Evolutionary conservation across 2,113 vertebrate genomes (phyloP).

Genomic region (Mugil cephalus): DNA sequence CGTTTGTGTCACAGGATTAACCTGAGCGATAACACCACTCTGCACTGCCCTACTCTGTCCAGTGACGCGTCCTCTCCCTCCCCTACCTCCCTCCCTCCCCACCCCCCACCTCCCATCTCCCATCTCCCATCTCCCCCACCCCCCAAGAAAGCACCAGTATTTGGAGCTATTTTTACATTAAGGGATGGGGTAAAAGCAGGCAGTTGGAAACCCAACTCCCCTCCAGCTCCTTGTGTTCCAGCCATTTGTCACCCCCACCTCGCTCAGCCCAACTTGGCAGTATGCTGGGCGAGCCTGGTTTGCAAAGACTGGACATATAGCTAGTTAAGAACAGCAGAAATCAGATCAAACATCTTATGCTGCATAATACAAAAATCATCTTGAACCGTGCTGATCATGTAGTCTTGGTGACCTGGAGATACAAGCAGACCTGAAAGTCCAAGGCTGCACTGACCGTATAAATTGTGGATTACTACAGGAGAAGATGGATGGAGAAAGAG

Average conservation of each 20-base stretch:
- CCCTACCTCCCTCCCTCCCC: too few relatives aligned
- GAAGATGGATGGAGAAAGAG: slow-evolving; percentile 49
- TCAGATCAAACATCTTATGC: slow-evolving; percentile 4
- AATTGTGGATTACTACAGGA: slow-evolving; percentile 38
- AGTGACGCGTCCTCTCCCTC: slow-evolving; percentile 23
- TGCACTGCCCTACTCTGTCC: slow-evolving; percentile 51
- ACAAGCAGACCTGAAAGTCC: slow-evolving; percentile 28
- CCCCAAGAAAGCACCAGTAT: slow-evolving; percentile 67
- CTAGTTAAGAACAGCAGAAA: slow-evolving; percentile 12
- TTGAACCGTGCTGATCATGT: slow-evolving; percentile 27
- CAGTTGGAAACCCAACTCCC: slow-evolving; percentile 82
- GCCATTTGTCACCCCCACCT: slow-evolving; percentile 69
- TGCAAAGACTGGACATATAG: slow-evolving; percentile 37
- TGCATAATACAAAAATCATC: not conserved
- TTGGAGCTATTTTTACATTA: slow-evolving; percentile 83
- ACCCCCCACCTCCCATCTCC: too few relatives aligned
- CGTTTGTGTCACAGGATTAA: slow-evolving; percentile 69
- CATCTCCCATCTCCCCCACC: too few relatives aligned
- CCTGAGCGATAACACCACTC: slow-evolving; percentile 55
- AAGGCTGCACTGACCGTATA: slow-evolving; percentile 14
- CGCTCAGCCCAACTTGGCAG: slow-evolving; percentile 52
- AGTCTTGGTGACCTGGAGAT: slow-evolving; percentile 29
- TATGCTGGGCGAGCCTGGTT: slow-evolving; percentile 69
- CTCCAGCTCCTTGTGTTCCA: slow-evolving; percentile 73
- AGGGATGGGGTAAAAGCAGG: slow-evolving; percentile 88